Conservation (phyloP, 2,888 invertebrate species). For the Camponotus fellah region DNA sequence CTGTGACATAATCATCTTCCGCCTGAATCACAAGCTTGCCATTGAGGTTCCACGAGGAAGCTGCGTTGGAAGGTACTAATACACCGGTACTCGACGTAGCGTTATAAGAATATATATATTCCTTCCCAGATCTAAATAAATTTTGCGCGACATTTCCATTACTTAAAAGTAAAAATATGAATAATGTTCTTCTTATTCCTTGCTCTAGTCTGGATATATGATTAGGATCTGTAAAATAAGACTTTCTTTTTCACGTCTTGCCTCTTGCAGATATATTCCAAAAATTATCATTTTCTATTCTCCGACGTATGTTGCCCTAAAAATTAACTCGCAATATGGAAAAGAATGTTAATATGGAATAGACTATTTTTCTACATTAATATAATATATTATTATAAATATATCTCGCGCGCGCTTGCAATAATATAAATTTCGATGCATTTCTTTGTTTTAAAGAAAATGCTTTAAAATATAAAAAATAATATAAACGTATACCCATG, state of each 20-base stretch:
- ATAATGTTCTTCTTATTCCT: slow-evolving; percentile 36
- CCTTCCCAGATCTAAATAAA: slow-evolving; percentile 81
- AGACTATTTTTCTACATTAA: background rate
- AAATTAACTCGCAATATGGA: background rate
- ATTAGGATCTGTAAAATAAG: slow-evolving; percentile 62
- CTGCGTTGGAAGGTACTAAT: slow-evolving; percentile 80
- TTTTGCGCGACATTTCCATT: slow-evolving; percentile 46
- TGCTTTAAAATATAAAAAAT: background rate
- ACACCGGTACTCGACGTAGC: slow-evolving; percentile 82
- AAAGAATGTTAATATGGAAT: background rate
- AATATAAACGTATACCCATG: slow-evolving; percentile 75
- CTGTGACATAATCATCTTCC: slow-evolving; percentile 71
- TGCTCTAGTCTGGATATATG: background rate
- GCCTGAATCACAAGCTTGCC: slow-evolving; percentile 79
- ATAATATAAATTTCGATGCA: background rate
- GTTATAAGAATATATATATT: slow-evolving; percentile 81
- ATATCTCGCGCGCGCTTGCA: background rate
- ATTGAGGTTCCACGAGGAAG: slow-evolving; percentile 82
- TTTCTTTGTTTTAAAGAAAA: background rate
- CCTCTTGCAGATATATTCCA: background rate
- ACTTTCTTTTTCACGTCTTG: slow-evolving; percentile 4
- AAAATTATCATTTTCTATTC: background rate
- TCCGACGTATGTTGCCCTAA: background rate
- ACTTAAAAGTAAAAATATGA: slow-evolving; percentile 59
- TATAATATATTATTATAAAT: slow-evolving; percentile 22